A percentile compares a stretch with the other conserved stretches of the same genome.
These are phyloP conservation scores for Drosophila suboccidentalis DNA, from an alignment of 2,888 invertebrate species.

Conservation along the genomic window DNA sequence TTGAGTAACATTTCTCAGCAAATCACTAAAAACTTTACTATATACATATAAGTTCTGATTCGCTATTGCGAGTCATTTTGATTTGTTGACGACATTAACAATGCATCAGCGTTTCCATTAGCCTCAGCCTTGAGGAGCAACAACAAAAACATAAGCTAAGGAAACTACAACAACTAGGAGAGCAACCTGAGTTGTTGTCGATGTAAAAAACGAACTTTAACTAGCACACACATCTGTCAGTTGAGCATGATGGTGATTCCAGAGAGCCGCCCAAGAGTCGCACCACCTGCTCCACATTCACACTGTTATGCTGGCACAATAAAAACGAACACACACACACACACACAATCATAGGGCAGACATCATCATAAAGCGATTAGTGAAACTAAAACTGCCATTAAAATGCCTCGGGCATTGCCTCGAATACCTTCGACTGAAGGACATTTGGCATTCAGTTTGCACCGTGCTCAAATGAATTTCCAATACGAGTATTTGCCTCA, in stretches of 20 bases:
- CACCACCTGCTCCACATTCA: constrained; percentile 45
- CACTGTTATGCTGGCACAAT: constrained; percentile 8
- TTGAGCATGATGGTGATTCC: constrained; percentile 18
- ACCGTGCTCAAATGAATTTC: constrained; percentile 41
- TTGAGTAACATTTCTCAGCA: no score
- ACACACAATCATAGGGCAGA: constrained; percentile 27
- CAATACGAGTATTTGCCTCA: constrained; percentile 20
- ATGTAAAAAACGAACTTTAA: constrained; percentile 41
- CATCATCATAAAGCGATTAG: constrained; percentile 79
- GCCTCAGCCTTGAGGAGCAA: constrained; percentile 5
- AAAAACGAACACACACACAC: constrained; percentile 22
- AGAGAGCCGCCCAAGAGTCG: constrained; percentile 15
- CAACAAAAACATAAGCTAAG: neutral
- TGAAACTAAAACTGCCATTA: constrained; percentile 77
- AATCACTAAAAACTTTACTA: no score
- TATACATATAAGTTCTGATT: constrained; percentile 5
- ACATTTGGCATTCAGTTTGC: constrained; percentile 35
- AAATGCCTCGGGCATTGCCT: constrained; percentile 59
- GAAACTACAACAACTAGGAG: neutral
- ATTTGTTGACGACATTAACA: constrained; percentile 33
- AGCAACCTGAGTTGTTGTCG: constrained; percentile 20
- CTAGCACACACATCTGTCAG: constrained; percentile 44
- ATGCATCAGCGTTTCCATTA: constrained; percentile 33
- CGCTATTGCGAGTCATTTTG: constrained; percentile 10
- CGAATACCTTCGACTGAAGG: constrained; percentile 35